Evolutionary conservation across 2,888 invertebrate species (phyloP), one percentile per base, ranked within the genome.

Genomic region (Lasius fuliginosus): DNA sequence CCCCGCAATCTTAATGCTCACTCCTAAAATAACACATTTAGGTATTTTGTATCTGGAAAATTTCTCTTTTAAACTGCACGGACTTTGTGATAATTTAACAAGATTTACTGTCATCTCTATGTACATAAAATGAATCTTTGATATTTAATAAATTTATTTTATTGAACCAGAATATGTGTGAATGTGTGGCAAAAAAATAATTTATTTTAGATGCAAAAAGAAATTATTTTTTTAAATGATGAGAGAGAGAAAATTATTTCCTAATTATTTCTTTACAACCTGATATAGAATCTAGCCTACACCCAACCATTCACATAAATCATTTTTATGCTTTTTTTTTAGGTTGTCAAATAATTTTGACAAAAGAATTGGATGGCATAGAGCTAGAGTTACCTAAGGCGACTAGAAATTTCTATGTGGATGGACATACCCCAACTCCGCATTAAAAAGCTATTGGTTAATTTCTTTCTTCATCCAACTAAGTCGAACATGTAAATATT

Each of bases 371-470:
- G 91, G 98, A 99, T 87, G 99, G 99, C 0, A 96, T 99, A 83
- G 97, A 97, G 94, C 94, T 99, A 42, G 96, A 96, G 91, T 95
- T 99, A 90, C 99, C 99, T 0, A 96, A 97, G 94, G 98, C 98
- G 68, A 99, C 99, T 1, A 96, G 98, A 87, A 99, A 99, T 95
- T 99, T 99, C 95, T 99, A 99, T 95, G 99, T 99, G 1, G 99
- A 99, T 94, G 99, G 99, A 23, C 99, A 99, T 94, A 98, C 97
- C 90, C 99, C 99, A 0, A 97, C 98, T 90, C 98, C 99, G 1
- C 99, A 99, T 95, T 99, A 95, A 94, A 83, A 71, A 93, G 94
- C 9, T 93, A 87, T 92, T 8, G 8, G n/a, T 53, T 53, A n/a
- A n/a, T 58, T 11, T 9, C 9, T 18, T 49, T 18, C 30, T 12